A percentile compares a stretch with the other conserved stretches of the same genome.
These are phyloP conservation scores for Trilocha varians DNA, from an alignment of 2,888 invertebrate genomes.

Conservation along the genomic window DNA sequence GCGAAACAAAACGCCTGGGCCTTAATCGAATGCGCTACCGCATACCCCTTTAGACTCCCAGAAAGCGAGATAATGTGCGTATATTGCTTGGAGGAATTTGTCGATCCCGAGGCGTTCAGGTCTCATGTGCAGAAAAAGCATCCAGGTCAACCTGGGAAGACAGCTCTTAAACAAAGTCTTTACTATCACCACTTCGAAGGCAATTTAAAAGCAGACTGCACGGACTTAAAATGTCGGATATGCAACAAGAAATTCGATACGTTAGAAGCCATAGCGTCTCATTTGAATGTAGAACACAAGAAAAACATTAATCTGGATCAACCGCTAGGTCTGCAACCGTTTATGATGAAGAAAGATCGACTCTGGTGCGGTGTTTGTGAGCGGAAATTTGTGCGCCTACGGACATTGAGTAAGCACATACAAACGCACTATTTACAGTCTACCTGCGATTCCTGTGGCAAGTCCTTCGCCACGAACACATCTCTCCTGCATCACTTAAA, in stretches of 20 bases:
- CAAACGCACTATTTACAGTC: constrained; percentile 25
- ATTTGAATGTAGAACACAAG: constrained; percentile 28
- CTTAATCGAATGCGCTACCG: constrained; percentile 54
- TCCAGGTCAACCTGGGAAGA: constrained; percentile 8
- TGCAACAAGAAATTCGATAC: constrained; percentile 25
- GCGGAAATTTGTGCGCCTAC: constrained; percentile 19
- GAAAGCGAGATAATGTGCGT: constrained; percentile 53
- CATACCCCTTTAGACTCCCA: constrained; percentile 58
- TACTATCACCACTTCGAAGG: constrained; percentile 10
- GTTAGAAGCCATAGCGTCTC: constrained; percentile 26
- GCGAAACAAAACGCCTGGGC: constrained; percentile 57
- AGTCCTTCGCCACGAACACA: constrained; percentile 21
- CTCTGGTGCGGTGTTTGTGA: constrained; percentile 26
- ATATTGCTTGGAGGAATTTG: constrained; percentile 49
- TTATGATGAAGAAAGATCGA: constrained; percentile 15
- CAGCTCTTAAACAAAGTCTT: too few relatives aligned
- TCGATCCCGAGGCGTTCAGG: constrained; percentile 33
- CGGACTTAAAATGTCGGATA: constrained; percentile 36
- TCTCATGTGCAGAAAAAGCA: constrained; percentile 22
- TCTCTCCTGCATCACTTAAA: constrained; percentile 22
- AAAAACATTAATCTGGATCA: constrained; percentile 25
- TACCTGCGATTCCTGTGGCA: constrained; percentile 31
- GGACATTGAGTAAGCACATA: constrained; percentile 29
- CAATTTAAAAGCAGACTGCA: constrained; percentile 38
- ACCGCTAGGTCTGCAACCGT: constrained; percentile 42